Evolutionary conservation across 1,140 invertebrate species (phyloP), one percentile per base, ranked within the genome.

Genomic region (Hormaphis cornu): DNA sequence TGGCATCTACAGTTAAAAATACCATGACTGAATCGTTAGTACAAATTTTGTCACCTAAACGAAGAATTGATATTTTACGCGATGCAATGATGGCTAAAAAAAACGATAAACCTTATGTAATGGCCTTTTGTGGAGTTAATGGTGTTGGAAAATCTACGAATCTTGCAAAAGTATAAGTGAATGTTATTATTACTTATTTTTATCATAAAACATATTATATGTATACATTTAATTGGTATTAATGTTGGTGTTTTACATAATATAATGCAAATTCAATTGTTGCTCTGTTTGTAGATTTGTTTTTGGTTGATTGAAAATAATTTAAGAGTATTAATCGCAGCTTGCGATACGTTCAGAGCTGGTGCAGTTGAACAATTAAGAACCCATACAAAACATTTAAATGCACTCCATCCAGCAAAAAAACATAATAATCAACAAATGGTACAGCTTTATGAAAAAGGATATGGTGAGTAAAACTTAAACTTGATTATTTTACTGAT

Each of bases 121-220:
- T 99, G 81, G 86, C 92, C 0, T 99, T 99, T 77, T 99, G 97
- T 81, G 97, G 97, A 53, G 97, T 99, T 0, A 99, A 99, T 79
- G 97, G 97, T 46, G 97, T 99, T 3, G 97, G 97, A 53, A 99
- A 99, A 77, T 98, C 95, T 0, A 99, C 97, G 2, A 99, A 99
- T 82, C 81, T 99, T 40, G 97, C 97, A 2, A 99, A 99, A 80
- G 84, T 86, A 72, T 35, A 37, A 71, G 6, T 42, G 50, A 12
- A 48, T 40, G 24, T 26, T 10, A 24, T 33, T 48, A 14, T 14
- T 26, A 48, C 5, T n/a, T 24, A 14, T 50, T 50, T 22, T 20
- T n/a, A 0, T 28, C 33, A 61, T 37, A 10, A 28, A 12, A n/a
- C n/a, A n/a, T n/a, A n/a, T n/a, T n/a, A n/a, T n/a, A 35, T 9